Evolutionary conservation across 2,888 invertebrate genomes (phyloP).

Genomic region (Creontiades dilutus): DNA sequence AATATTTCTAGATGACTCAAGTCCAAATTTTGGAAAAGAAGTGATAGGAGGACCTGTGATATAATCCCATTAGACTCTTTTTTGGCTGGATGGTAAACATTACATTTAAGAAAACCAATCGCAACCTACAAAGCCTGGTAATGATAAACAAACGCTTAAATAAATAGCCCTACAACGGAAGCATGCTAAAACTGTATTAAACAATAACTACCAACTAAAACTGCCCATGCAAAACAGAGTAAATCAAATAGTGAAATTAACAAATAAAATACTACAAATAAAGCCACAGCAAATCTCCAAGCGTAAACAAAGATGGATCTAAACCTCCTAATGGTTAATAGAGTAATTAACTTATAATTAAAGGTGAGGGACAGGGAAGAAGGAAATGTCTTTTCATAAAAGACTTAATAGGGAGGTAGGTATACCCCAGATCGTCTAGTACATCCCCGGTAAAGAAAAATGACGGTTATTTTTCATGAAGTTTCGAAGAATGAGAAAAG

Average conservation of each 20-base stretch:
- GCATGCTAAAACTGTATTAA: constrained; percentile 2
- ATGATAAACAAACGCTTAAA: constrained; percentile 74
- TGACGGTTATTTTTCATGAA: constrained; percentile 3
- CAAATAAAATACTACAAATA: not conserved
- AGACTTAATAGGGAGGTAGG: not conserved
- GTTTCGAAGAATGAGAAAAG: not conserved
- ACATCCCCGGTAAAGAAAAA: constrained; percentile 60
- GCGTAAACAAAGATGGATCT: not conserved
- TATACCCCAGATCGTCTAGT: constrained; percentile 3
- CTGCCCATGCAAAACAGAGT: constrained; percentile 27
- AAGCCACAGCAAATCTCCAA: constrained; percentile 7
- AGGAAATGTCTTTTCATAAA: not conserved
- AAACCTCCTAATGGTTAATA: not conserved
- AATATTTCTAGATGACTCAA: too few relatives aligned
- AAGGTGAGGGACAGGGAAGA: constrained; percentile 9
- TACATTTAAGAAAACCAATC: not conserved
- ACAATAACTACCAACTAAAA: constrained; percentile 11
- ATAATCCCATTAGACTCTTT: too few relatives aligned
- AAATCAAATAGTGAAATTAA: not conserved
- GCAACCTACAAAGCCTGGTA: not conserved
- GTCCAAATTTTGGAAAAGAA: too few relatives aligned
- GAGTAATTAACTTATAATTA: constrained; percentile 40
- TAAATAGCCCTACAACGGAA: not conserved
- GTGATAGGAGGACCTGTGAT: too few relatives aligned
- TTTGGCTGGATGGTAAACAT: too few relatives aligned